phyloP scores from a whole-genome alignment of 2,113 vertebrate species.

The Neodontobutis hainanensis region DNA sequence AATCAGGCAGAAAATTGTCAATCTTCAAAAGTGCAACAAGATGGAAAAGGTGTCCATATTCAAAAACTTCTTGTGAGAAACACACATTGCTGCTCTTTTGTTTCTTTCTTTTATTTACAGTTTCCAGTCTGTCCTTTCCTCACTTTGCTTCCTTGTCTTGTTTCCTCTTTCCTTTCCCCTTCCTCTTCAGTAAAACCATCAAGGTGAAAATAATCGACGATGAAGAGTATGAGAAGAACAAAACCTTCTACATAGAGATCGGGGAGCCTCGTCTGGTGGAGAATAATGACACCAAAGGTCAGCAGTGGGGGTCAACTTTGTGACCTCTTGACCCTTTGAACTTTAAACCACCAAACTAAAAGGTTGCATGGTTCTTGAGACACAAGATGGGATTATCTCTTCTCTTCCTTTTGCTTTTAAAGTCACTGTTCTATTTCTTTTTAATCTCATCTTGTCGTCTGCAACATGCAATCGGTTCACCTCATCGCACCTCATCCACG shows the following conservation, averaged over 20 bases:
- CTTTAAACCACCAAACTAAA: constrained; percentile 18
- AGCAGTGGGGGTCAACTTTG: constrained; percentile 67
- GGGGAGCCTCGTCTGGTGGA: constrained; percentile 95
- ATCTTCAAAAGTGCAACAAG: not conserved
- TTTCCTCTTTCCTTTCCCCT: constrained; percentile 29
- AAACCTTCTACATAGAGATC: constrained; percentile 99
- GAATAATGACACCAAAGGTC: constrained; percentile 98
- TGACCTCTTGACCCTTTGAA: constrained; percentile 28
- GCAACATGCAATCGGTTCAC: constrained; percentile 76
- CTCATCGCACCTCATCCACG: constrained; percentile 76
- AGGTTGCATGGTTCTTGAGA: constrained; percentile 47
- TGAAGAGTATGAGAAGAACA: constrained; percentile 99
- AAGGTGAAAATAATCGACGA: constrained; percentile 99
- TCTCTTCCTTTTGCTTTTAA: not conserved
- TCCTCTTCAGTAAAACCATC: constrained; percentile 92
- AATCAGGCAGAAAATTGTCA: constrained; percentile 12
- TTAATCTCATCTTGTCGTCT: constrained; percentile 1
- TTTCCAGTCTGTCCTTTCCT: constrained; percentile 62
- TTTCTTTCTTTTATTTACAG: constrained; percentile 43
- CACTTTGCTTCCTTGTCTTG: constrained; percentile 56
- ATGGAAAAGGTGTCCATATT: not conserved
- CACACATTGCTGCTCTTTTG: constrained; percentile 14
- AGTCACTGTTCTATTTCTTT: not conserved
- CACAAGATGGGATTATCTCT: constrained; percentile 25
- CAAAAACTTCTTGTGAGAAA: constrained; percentile 22